These are phyloP conservation scores for Nasua narica DNA, from an alignment of 2,797 vertebrate species.

Conservation along the genomic window DNA sequence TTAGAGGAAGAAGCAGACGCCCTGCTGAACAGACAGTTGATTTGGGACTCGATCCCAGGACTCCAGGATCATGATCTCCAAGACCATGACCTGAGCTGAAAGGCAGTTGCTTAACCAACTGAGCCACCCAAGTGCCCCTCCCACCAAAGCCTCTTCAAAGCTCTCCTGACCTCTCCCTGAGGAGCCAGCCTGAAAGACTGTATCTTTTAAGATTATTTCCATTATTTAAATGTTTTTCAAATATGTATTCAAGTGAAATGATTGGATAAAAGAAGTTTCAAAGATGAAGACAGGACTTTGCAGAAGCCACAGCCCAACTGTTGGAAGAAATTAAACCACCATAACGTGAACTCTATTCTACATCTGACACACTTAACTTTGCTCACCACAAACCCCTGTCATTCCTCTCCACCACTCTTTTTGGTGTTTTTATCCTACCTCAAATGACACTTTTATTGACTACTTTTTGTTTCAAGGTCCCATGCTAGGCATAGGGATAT, in stretches of 20 bases:
- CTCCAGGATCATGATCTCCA: too few species aligned
- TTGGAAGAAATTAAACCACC: not conserved
- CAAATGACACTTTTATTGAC: not conserved
- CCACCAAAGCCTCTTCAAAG: not conserved
- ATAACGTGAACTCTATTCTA: not conserved
- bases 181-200: not conserved
- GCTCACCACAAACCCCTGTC: not conserved
- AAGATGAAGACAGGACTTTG: not conserved
- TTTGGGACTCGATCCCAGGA: too few species aligned
- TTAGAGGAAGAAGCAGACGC: too few species aligned
- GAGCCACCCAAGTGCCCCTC: too few species aligned
- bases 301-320: not conserved
- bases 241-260: not conserved
- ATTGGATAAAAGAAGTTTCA: not conserved
- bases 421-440: not conserved
- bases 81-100: too few species aligned
- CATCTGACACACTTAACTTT: not conserved
- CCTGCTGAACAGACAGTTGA: too few species aligned
- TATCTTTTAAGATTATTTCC: not conserved
- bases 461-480: not conserved
- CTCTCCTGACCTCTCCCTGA: not conserved
- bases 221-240: not conserved
- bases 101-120: too few species aligned
- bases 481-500: not conserved
- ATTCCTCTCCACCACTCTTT: not conserved